These are phyloP conservation scores for Eumacrocentrus americanus DNA, from an alignment of 2,888 invertebrate genomes.

Conservation along the genomic window DNA sequence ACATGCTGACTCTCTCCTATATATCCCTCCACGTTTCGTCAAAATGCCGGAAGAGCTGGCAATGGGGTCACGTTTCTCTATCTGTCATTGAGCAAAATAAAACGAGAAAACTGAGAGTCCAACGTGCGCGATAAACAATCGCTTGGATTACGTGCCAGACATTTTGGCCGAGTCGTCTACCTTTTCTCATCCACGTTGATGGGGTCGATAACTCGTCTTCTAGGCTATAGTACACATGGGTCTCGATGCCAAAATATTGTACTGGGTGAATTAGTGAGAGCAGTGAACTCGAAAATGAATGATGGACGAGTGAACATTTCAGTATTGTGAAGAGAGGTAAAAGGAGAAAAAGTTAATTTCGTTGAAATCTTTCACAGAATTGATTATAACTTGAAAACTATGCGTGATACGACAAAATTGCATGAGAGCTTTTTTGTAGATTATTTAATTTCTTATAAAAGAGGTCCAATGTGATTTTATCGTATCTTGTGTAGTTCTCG, in stretches of 20 bases:
- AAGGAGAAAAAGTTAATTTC: background rate
- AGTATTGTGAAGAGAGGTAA: too few relatives aligned
- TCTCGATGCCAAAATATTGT: background rate
- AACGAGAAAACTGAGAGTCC: too few relatives aligned
- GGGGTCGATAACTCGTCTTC: background rate
- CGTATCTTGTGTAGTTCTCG: too few relatives aligned
- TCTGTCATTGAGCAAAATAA: background rate
- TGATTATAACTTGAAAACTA: too few relatives aligned
- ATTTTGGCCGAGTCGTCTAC: background rate
- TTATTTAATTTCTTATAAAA: too few relatives aligned
- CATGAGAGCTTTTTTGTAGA: too few relatives aligned
- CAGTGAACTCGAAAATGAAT: background rate
- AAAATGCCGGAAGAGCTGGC: background rate
- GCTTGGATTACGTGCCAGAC: background rate
- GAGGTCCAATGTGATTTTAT: too few relatives aligned
- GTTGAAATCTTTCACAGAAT: background rate
- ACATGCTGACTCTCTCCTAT: too few relatives aligned
- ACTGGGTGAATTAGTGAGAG: background rate
- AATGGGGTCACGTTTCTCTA: background rate
- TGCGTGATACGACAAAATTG: too few relatives aligned
- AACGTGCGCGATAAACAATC: slow-evolving; percentile 6
- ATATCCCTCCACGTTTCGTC: too few relatives aligned
- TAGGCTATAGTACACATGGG: background rate
- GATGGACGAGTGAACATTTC: too few relatives aligned
- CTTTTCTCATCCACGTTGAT: background rate